Percentiles rank a stretch among this genome's conserved stretches.
These are phyloP conservation scores for Zophobas morio DNA, from an alignment of 1,140 invertebrate species.

Conservation along the genomic window DNA sequence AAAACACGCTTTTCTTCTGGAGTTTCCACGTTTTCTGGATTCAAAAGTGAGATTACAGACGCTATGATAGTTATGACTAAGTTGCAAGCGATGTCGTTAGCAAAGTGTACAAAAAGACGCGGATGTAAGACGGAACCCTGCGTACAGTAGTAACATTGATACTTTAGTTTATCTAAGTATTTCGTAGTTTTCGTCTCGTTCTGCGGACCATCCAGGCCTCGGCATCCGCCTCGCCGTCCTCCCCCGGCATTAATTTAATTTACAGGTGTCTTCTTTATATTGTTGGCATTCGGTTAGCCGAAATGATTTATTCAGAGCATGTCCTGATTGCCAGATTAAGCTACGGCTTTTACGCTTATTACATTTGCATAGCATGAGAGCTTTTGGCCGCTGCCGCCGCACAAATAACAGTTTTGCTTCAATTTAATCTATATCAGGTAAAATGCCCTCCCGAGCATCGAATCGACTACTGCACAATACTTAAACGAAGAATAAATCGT, in stretches of 20 bases:
- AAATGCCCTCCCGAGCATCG: background rate
- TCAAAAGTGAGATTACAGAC: too few relatives aligned
- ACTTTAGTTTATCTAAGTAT: too few relatives aligned
- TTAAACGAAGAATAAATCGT: background rate
- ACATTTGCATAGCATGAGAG: conserved; percentile 62
- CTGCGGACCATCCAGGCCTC: background rate
- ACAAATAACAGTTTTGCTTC: conserved; percentile 44
- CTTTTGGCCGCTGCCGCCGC: conserved; percentile 45
- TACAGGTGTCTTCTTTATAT: conserved; percentile 42
- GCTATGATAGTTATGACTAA: too few relatives aligned
- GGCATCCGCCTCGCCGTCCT: background rate
- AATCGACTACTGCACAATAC: background rate
- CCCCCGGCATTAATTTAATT: conserved; percentile 44
- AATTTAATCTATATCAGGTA: conserved; percentile 39
- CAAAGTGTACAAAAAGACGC: too few relatives aligned
- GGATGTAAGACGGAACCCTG: too few relatives aligned
- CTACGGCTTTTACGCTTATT: conserved; percentile 63
- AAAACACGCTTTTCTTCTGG: too few relatives aligned
- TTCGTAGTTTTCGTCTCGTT: too few relatives aligned
- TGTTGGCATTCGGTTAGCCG: conserved; percentile 52
- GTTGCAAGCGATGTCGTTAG: too few relatives aligned
- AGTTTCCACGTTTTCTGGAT: too few relatives aligned
- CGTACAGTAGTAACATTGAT: too few relatives aligned
- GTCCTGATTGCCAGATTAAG: conserved; percentile 61
- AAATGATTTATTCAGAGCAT: conserved; percentile 61